phyloP scores from a whole-genome alignment of 2,888 invertebrate genomes.

The Melieria crassipennis region DNA sequence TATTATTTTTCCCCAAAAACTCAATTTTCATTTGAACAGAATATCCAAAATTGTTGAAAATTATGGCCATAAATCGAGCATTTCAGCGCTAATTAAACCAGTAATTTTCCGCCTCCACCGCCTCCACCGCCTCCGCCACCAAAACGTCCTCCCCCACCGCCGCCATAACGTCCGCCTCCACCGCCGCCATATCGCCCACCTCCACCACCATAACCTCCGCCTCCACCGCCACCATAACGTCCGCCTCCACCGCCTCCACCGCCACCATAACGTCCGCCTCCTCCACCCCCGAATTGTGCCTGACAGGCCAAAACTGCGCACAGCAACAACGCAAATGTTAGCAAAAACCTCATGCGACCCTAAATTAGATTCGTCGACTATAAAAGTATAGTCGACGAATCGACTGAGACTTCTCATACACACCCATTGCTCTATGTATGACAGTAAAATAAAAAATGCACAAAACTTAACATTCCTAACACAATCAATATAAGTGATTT shows the following conservation, averaged over 20 bases:
- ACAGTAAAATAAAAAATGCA: too few relatives aligned
- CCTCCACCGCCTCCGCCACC: slow-evolving; percentile 16
- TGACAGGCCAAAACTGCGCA: slow-evolving; percentile 23
- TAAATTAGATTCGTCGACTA: too few relatives aligned
- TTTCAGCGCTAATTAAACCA: neutral
- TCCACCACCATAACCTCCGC: slow-evolving; percentile 30
- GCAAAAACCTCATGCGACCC: slow-evolving; percentile 32
- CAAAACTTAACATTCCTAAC: too few relatives aligned
- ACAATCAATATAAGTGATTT: too few relatives aligned
- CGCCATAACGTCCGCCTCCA: slow-evolving; percentile 12
- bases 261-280: slow-evolving; percentile 22
- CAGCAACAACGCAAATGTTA: slow-evolving; percentile 28
- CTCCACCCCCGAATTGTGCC: slow-evolving; percentile 35
- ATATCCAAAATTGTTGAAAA: too few relatives aligned
- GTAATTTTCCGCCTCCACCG: neutral
- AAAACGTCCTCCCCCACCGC: slow-evolving; percentile 15
- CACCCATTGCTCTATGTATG: too few relatives aligned
- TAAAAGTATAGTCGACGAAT: too few relatives aligned
- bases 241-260: slow-evolving; percentile 31
- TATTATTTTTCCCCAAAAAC: too few relatives aligned
- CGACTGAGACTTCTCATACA: too few relatives aligned
- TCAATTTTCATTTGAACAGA: too few relatives aligned
- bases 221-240: slow-evolving; percentile 9
- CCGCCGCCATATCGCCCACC: slow-evolving; percentile 30
- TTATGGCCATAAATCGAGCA: too few relatives aligned